Conservation (phyloP, 2,797 vertebrate species). For the Picus viridis region DNA sequence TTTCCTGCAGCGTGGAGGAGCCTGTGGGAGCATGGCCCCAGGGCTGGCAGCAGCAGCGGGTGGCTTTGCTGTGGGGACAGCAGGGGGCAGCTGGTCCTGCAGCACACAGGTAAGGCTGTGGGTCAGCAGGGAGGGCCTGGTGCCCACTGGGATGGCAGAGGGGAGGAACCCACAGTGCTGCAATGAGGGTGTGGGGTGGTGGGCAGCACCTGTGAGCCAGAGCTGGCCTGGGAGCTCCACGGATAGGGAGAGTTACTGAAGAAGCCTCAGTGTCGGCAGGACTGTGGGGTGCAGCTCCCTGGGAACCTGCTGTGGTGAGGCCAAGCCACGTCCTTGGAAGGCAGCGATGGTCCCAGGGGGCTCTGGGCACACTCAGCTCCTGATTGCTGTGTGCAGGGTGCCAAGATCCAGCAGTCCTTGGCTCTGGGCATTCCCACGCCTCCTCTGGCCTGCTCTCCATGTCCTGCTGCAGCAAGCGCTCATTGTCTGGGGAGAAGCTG, state of each 20-base stretch:
- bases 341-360: background rate
- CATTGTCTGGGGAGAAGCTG: background rate
- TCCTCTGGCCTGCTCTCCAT: background rate
- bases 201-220: fast-evolving
- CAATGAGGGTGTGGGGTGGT: fast-evolving
- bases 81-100: background rate
- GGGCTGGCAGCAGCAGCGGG: background rate
- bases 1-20: slow-evolving; percentile 16
- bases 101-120: background rate
- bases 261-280: fast-evolving
- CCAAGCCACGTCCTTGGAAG: background rate
- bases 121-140: background rate
- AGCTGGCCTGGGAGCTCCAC: background rate
- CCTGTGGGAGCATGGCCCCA: background rate
- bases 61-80: fast-evolving
- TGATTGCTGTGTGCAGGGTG: background rate
- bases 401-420: background rate
- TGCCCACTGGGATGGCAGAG: no score
- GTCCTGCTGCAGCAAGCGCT: background rate
- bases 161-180: fast-evolving
- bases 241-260: fast-evolving
- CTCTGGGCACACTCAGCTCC: background rate
- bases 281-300: background rate
- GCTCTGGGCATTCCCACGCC: background rate
- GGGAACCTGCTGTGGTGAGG: background rate